Conservation (phyloP, 1,140 invertebrate genomes). For the Plutomurus gul region DNA sequence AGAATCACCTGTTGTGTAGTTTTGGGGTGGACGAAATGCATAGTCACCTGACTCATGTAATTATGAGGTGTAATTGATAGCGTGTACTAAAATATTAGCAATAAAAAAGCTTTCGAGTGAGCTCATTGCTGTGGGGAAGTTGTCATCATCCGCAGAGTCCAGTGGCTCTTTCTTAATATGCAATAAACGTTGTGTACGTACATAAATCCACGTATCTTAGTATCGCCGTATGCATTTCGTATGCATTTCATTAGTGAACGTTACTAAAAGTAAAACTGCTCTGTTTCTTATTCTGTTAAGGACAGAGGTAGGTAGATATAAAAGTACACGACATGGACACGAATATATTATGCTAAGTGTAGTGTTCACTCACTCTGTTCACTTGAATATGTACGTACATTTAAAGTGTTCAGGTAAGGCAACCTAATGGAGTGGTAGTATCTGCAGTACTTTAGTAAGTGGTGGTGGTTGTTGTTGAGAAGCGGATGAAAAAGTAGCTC, state of each 20-base stretch:
- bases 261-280: not conserved
- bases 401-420: not conserved
- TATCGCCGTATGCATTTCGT: not conserved
- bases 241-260: not conserved
- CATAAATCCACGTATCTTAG: not conserved
- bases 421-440: not conserved
- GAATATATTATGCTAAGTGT: not conserved
- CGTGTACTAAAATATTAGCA: no score
- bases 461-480: not conserved
- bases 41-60: no score
- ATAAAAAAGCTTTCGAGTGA: not conserved
- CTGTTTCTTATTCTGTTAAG: not conserved
- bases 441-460: not conserved
- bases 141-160: no score
- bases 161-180: not conserved
- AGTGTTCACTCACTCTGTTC: not conserved
- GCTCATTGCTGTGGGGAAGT: not conserved
- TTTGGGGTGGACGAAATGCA: no score
- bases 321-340: not conserved
- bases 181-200: not conserved
- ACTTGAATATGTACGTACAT: not conserved
- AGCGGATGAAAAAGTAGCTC: constrained; percentile 16
- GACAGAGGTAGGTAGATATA: not conserved
- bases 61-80: no score
- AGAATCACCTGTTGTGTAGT: no score